Conservation (phyloP, 1,140 invertebrate genomes). For the Lamellibrachia luymesi region DNA sequence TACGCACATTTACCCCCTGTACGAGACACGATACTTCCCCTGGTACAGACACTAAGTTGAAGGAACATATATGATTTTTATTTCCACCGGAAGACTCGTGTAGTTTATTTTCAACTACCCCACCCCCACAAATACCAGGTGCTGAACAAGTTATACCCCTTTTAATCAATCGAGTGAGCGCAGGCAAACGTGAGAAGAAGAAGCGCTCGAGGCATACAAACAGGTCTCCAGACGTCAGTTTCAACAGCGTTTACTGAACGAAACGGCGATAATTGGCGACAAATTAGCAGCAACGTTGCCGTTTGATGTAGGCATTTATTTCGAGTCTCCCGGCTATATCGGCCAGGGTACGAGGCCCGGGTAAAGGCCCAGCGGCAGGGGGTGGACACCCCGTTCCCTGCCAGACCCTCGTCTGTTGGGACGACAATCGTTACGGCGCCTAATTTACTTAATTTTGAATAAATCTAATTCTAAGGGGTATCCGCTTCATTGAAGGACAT, state of each 20-base stretch:
- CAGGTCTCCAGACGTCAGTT: not conserved
- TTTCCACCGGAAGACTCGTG: not conserved
- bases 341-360: not conserved
- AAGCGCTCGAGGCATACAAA: not conserved
- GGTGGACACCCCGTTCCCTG: not conserved
- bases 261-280: not conserved
- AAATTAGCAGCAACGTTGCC: not conserved
- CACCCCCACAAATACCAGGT: not conserved
- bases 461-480: not conserved
- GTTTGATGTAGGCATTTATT: not conserved
- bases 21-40: not conserved
- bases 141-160: not conserved
- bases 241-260: not conserved
- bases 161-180: not conserved
- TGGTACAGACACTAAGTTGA: not conserved
- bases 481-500: not conserved
- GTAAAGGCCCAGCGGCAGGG: not conserved
- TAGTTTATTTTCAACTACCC: not conserved
- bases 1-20: not conserved
- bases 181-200: not conserved
- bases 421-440: not conserved
- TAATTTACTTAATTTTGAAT: not conserved
- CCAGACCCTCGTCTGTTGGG: not conserved
- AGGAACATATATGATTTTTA: not conserved
- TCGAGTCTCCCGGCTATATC: not conserved